These are phyloP conservation scores for Eidolon helvum DNA, from an alignment of 2,113 vertebrate genomes.

Conservation along the genomic window DNA sequence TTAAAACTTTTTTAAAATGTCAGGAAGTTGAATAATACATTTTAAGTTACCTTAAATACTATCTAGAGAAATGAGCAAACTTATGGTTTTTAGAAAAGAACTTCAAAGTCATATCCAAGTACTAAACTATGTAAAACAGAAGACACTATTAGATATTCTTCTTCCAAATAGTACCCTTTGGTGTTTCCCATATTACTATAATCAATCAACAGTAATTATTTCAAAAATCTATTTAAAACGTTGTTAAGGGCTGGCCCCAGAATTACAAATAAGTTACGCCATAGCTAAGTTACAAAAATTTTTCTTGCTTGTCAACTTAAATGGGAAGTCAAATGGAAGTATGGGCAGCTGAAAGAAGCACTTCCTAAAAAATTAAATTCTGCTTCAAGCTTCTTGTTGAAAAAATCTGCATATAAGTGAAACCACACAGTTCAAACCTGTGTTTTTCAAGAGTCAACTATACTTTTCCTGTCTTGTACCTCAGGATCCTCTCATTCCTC, in stretches of 20 bases:
- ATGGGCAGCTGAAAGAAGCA: background rate
- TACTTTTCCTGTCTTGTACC: background rate
- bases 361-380: background rate
- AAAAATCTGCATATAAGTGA: background rate
- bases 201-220: background rate
- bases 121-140: constrained; percentile 12
- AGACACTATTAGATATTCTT: background rate
- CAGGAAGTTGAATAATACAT: background rate
- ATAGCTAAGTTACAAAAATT: background rate
- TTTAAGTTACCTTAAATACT: constrained; percentile 11
- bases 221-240: constrained; percentile 8
- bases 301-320: background rate
- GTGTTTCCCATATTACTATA: background rate
- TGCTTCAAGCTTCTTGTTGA: background rate
- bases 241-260: background rate
- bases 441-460: background rate
- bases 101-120: background rate
- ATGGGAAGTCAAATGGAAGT: background rate
- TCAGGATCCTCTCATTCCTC: background rate
- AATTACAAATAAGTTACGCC: background rate
- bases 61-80: background rate
- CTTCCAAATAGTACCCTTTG: background rate
- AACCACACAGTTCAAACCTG: background rate
- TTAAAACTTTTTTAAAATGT: background rate
- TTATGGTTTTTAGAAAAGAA: background rate